Base-by-base conservation (phyloP, 2,888 invertebrate genomes). In the Spicauda simplicius region DNA sequence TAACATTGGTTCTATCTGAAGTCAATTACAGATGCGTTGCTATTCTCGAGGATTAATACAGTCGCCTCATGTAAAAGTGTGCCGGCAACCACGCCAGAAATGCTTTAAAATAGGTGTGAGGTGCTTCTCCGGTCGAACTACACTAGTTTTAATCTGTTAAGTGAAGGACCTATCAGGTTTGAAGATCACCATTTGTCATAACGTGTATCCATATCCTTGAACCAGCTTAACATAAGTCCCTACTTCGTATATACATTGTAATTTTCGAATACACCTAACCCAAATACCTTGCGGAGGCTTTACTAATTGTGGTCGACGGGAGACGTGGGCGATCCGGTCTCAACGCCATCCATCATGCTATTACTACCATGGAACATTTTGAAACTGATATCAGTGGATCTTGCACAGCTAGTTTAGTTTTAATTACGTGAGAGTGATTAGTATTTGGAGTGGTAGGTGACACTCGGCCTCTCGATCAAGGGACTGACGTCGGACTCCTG, bases 241-340 rank as follows among this genome's bases (percentile, higher is more conserved):
- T n/a, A 41, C 41, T 41, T n/a, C n/a, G 45, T n/a, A 45, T n/a
- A 45, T 48, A 48, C 48, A 53, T 52, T 57, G 58, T 64, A 33
- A 37, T 58, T 57, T 64, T 57, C 64, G 16, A 64, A 58, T 53
- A 25, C n/a, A 45, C 53, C 0, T 52, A 58, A 41, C 64, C 58
- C 20, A 64, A 58, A 64, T 64, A 53, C 58, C 64, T 64, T 53
- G 20, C 56, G 57, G 45, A 52, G 64, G 56, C 50, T 64, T 33
- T 33, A 54, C 59, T 65, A 65, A 33, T 65, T 59, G 30, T 52
- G 63, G 64, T 18, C 12, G 48, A 19, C 52, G 41, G 19, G 1
- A 2, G 33, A 37, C 25, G 65, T 65, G 54, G 65, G 65, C 65
- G 65, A 20, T 48, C 54, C 65, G 25, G 52, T 54, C 52, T 20